Evolutionary conservation across 2,888 invertebrate genomes (phyloP).

Genomic region (Dynastes tityus): DNA sequence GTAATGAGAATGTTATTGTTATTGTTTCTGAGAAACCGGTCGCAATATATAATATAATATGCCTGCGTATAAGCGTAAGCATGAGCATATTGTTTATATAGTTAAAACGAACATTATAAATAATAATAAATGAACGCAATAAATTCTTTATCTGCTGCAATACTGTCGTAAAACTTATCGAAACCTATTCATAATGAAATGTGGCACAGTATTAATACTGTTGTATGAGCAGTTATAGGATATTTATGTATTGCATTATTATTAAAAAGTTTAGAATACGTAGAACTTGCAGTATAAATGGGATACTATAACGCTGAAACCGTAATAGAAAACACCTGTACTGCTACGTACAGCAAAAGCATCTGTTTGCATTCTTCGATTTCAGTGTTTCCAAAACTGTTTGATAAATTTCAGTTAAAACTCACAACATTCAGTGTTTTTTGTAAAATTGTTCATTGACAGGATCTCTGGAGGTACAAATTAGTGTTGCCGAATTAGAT

Average conservation of each 20-base stretch:
- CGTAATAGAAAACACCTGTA: no score
- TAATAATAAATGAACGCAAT: slow-evolving; percentile 33
- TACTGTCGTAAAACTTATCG: slow-evolving; percentile 35
- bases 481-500: no score
- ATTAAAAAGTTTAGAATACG: not conserved
- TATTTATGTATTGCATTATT: not conserved
- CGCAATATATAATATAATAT: slow-evolving; percentile 6
- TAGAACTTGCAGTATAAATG: no score
- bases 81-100: slow-evolving; percentile 12
- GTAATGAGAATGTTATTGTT: slow-evolving; percentile 41
- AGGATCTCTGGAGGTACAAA: no score
- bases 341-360: no score
- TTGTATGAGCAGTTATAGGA: not conserved
- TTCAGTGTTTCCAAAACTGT: no score
- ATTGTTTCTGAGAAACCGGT: slow-evolving; percentile 28
- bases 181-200: slow-evolving; percentile 24
- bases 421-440: no score
- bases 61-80: no score
- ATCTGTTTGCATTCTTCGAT: no score
- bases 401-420: no score
- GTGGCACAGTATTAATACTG: not conserved
- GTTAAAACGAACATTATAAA: slow-evolving; percentile 30
- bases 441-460: no score
- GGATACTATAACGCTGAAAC: no score
- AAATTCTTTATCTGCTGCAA: slow-evolving; percentile 38